Base-by-base conservation (phyloP, 2,113 vertebrate species). In the Brevimyrus niger region DNA sequence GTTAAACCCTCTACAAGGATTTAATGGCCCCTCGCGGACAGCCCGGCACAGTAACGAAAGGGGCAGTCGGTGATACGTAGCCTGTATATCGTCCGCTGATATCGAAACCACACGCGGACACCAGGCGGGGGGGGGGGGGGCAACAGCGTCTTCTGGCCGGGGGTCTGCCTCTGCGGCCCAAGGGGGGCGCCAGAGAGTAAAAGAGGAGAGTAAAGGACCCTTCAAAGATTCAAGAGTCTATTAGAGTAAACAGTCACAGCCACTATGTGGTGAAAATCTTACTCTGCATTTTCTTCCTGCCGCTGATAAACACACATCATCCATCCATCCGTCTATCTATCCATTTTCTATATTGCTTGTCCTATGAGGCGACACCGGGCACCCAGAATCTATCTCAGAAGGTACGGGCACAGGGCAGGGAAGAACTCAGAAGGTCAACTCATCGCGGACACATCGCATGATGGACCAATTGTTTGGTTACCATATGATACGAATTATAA, bases 31-130 rank as follows among this genome's bases (percentile, higher is more conserved):
- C 42, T 53, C 0, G 21, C 23, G 4, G 55, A 15, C n/a, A 5
- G 42, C n/a, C 9, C 15, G 19, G 31, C n/a, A 0, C 17, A 53
- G 89, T 46, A 82, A 84, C 27, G 58, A 1, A 19, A 17, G 61
- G 42, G 58, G 27, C 31, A 31, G 87, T 9, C 58, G 50, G 65
- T 42, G 53, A 50, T 7, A 47, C 35, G 10, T 4, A 69, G 83
- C 61, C 83, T n/a, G 58, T 87, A 73, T 53, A 76, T 76, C 38
- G 44, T 47, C 58, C 3, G 17, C 83, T 86, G 76, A 86, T 87
- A 86, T 58, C 44, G 85, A 89, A 89, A 87, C 53, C 89, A 89
- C 61, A 86, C 44, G n/a, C 10, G 17, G 2, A n/a, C 55, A 42
- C n/a, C 15, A 48, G 51, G 55, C 44, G 1, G 51, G 55, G 42